These are phyloP conservation scores for Crambe crambe DNA, from an alignment of 37 sponge, comb jelly and placozoan species.

Conservation along the genomic window DNA sequence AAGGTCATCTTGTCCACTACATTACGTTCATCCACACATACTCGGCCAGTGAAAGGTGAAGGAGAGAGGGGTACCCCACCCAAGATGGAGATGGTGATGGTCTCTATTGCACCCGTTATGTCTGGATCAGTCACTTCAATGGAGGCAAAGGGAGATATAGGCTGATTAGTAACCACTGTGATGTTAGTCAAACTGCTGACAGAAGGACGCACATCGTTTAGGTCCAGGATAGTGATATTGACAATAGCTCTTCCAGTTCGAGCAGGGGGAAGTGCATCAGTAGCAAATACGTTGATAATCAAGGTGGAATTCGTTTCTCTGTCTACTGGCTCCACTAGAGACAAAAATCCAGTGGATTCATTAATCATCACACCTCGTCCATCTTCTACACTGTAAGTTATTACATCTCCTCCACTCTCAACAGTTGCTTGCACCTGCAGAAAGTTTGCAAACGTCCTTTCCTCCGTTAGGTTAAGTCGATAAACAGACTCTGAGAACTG, in stretches of 20 bases:
- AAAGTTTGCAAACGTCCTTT: constrained; percentile 18
- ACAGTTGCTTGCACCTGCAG: constrained; percentile 60
- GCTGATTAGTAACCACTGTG: constrained; percentile 30
- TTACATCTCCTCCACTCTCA: constrained; percentile 52
- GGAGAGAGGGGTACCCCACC: constrained; percentile 15
- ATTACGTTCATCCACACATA: constrained; percentile 62
- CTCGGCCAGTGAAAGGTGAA: constrained; percentile 41
- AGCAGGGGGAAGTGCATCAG: constrained; percentile 68
- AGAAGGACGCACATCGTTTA: constrained; percentile 50
- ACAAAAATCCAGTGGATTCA: constrained; percentile 41
- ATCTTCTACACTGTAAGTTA: constrained; percentile 22
- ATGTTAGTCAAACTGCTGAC: constrained; percentile 23
- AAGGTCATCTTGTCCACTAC: constrained; percentile 31
- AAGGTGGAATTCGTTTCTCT: constrained; percentile 24
- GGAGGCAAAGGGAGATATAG: constrained; percentile 7
- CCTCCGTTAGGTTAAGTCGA: constrained; percentile 34
- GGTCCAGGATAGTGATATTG: constrained; percentile 52
- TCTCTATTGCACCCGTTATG: constrained; percentile 20
- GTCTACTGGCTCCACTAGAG: constrained; percentile 43
- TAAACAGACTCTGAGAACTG: constrained; percentile 30
- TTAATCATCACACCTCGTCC: constrained; percentile 40
- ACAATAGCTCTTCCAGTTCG: constrained; percentile 74
- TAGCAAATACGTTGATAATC: constrained; percentile 62
- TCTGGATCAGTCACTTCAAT: constrained; percentile 53
- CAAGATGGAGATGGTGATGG: constrained; percentile 27